These are phyloP conservation scores for Chlorops oryzae DNA, from an alignment of 1,140 invertebrate genomes.

Conservation along the genomic window DNA sequence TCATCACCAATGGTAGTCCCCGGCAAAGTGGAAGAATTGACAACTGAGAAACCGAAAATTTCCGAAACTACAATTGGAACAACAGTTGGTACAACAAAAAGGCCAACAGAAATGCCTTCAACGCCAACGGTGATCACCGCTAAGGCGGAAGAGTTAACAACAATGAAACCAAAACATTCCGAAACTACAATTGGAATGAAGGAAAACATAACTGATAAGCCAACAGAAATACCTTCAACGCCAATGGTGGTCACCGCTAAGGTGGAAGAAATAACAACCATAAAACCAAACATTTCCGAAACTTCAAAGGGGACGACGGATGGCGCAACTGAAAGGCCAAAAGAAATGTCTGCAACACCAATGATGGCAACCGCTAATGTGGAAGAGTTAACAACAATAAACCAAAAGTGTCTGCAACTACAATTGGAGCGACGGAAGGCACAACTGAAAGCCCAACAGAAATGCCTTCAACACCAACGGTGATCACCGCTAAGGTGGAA, in stretches of 20 bases:
- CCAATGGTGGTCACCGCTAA: background rate
- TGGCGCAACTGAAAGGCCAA: no score
- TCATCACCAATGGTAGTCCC: no score
- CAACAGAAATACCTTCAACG: background rate
- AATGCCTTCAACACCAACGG: background rate
- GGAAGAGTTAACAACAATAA: background rate
- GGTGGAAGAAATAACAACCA: background rate
- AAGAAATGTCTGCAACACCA: no score
- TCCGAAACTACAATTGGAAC: background rate
- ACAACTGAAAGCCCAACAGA: no score
- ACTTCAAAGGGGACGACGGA: no score
- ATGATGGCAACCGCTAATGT: no score
- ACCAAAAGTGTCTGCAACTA: background rate
- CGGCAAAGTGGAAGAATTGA: background rate
- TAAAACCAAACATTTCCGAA: background rate
- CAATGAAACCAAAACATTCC: background rate
- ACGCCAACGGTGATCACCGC: background rate
- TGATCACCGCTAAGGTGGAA: no score
- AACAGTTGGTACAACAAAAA: background rate
- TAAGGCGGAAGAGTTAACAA: background rate
- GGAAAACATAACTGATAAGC: background rate
- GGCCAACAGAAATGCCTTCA: background rate
- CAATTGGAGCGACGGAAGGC: no score
- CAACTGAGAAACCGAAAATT: background rate
- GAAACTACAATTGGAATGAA: background rate